These are phyloP conservation scores for Sinelater perroti DNA, from an alignment of 2,888 invertebrate species.

Conservation along the genomic window DNA sequence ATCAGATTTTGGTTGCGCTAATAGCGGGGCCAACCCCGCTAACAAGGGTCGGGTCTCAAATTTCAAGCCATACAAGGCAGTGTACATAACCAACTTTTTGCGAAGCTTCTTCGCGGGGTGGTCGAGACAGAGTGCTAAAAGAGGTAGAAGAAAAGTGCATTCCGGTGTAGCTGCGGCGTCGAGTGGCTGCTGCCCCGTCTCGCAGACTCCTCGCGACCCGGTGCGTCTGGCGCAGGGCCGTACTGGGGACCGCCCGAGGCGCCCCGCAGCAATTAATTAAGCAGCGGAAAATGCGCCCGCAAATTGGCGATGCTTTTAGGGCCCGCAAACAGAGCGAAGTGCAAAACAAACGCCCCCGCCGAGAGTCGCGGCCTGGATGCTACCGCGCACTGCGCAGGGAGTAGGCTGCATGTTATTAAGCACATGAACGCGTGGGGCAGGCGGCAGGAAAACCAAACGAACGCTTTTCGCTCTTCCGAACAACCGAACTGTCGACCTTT, in stretches of 20 bases:
- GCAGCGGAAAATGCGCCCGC: too few species aligned
- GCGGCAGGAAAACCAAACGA: background rate
- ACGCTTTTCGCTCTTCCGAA: background rate
- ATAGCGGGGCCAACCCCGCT: too few species aligned
- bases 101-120: slow-evolving; percentile 39
- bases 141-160: slow-evolving; percentile 48
- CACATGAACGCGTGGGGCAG: background rate
- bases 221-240: slow-evolving; percentile 23
- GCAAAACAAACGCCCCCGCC: background rate
- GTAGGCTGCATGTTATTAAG: background rate
- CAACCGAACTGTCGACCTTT: too few species aligned
- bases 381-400: background rate
- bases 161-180: slow-evolving; percentile 47
- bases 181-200: slow-evolving; percentile 42
- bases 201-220: slow-evolving; percentile 33
- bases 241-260: too few species aligned
- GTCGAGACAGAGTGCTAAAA: slow-evolving; percentile 45
- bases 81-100: slow-evolving; percentile 31
- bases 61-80: slow-evolving; percentile 31
- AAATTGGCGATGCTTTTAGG: too few species aligned
- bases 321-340: background rate
- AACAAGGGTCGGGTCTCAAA: slow-evolving; percentile 12
- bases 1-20: too few species aligned
- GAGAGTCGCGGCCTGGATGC: background rate
- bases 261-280: too few species aligned